These are phyloP conservation scores for Lucilia cuprina DNA, from an alignment of 1,140 invertebrate genomes.

Conservation along the genomic window DNA sequence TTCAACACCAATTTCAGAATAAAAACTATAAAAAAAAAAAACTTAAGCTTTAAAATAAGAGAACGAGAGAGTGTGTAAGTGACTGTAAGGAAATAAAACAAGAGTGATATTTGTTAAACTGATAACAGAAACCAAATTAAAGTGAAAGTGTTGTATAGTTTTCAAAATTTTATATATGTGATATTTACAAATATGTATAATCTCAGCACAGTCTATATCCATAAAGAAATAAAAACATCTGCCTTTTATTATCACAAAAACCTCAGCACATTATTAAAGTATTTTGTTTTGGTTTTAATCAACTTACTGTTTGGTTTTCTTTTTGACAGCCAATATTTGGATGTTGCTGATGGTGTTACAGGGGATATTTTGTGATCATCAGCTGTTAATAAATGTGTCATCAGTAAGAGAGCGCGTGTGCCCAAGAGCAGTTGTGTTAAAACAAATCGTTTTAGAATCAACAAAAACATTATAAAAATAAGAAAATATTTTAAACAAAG, in stretches of 20 bases:
- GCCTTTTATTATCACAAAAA: not conserved
- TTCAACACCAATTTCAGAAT: not conserved
- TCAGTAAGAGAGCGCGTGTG: not conserved
- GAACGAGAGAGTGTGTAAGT: too few relatives aligned
- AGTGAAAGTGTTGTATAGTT: too few relatives aligned
- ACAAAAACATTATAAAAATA: not conserved
- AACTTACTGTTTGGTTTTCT: not conserved
- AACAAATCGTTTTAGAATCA: not conserved
- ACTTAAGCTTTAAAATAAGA: too few relatives aligned
- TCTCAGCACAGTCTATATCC: not conserved
- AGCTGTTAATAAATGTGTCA: constrained; percentile 1
- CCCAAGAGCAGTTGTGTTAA: not conserved
- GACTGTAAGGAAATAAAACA: too few relatives aligned
- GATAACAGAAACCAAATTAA: too few relatives aligned
- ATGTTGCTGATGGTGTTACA: not conserved
- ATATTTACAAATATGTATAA: not conserved
- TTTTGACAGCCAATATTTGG: not conserved
- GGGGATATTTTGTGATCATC: not conserved
- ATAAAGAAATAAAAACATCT: not conserved
- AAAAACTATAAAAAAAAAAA: not conserved
- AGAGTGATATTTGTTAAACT: too few relatives aligned
- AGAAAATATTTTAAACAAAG: not conserved
- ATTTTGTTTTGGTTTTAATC: not conserved
- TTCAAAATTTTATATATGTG: not conserved
- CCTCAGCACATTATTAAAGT: not conserved